Percentiles rank a stretch among this genome's conserved stretches.
Evolutionary conservation across 2,113 vertebrate genomes (phyloP).

Genomic region (Pica pica): DNA sequence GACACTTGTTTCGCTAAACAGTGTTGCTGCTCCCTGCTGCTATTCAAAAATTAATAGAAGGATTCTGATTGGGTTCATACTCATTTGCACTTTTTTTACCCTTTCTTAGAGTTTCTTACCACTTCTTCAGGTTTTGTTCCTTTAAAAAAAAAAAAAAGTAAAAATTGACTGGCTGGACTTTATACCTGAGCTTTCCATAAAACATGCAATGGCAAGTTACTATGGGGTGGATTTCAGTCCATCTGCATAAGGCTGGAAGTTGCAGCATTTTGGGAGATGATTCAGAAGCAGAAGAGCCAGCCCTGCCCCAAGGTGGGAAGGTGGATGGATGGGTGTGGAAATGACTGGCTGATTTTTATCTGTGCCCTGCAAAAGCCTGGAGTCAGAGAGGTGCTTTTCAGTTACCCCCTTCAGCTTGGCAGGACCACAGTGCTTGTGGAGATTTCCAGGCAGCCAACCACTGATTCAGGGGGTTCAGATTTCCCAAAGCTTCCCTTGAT

Average conservation of each 20-base stretch:
- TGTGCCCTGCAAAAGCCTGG: neutral
- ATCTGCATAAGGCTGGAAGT: neutral
- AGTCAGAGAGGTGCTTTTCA: neutral
- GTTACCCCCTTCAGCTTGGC: accelerated
- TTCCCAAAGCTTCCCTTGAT: neutral
- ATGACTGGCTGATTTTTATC: neutral
- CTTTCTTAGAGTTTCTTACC: neutral
- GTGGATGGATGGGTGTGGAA: neutral
- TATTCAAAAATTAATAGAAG: neutral
- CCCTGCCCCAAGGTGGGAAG: neutral
- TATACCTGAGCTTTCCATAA: neutral
- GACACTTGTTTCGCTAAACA: neutral
- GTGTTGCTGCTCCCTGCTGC: neutral
- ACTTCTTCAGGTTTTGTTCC: neutral
- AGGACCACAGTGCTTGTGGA: neutral
- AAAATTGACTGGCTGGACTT: neutral
- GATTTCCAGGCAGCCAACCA: neutral
- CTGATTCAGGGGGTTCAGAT: neutral
- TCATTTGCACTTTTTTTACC: neutral
- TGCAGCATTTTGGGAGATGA: neutral
- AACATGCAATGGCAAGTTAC: neutral
- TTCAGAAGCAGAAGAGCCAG: slow-evolving; percentile 8
- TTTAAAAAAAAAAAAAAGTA: neutral
- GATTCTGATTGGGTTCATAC: neutral
- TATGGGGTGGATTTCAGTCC: neutral